These are phyloP conservation scores for Denticeps clupeoides DNA, from an alignment of 2,797 vertebrate genomes.

Conservation along the genomic window DNA sequence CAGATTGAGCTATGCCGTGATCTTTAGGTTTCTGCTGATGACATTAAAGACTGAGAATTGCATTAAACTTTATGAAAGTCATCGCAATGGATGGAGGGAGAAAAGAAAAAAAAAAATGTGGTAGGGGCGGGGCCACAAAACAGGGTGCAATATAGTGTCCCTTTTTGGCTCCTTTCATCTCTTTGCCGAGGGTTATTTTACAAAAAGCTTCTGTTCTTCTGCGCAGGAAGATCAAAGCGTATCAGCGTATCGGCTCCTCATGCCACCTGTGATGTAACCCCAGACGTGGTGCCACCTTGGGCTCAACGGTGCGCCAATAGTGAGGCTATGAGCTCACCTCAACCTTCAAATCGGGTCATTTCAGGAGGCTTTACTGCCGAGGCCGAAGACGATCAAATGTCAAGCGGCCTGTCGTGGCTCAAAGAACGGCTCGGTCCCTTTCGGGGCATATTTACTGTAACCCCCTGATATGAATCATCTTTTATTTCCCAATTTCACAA, in stretches of 20 bases:
- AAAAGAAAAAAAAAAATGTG: not conserved
- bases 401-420: slow-evolving; percentile 7
- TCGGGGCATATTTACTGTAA: slow-evolving; percentile 17
- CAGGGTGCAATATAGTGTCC: slow-evolving; percentile 12
- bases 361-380: slow-evolving; percentile 24
- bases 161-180: slow-evolving; percentile 14
- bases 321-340: slow-evolving; percentile 24
- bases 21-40: slow-evolving; percentile 27
- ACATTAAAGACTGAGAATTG: slow-evolving; percentile 30
- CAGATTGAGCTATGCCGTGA: slow-evolving; percentile 22
- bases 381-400: slow-evolving; percentile 23
- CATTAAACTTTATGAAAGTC: slow-evolving; percentile 29
- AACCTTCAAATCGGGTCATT: slow-evolving; percentile 33
- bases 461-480: slow-evolving; percentile 23
- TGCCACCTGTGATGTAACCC: slow-evolving; percentile 10
- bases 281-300: slow-evolving; percentile 13
- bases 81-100: not conserved
- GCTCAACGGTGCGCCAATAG: too few species aligned
- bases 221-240: slow-evolving; percentile 21
- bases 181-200: slow-evolving; percentile 22
- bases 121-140: not conserved
- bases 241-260: slow-evolving; percentile 9
- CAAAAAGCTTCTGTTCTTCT: slow-evolving; percentile 14
- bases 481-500: slow-evolving; percentile 16
- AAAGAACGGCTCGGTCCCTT: slow-evolving; percentile 18